phyloP scores from a whole-genome alignment of 2,888 invertebrate species.

The Lasioglossum vierecki region DNA sequence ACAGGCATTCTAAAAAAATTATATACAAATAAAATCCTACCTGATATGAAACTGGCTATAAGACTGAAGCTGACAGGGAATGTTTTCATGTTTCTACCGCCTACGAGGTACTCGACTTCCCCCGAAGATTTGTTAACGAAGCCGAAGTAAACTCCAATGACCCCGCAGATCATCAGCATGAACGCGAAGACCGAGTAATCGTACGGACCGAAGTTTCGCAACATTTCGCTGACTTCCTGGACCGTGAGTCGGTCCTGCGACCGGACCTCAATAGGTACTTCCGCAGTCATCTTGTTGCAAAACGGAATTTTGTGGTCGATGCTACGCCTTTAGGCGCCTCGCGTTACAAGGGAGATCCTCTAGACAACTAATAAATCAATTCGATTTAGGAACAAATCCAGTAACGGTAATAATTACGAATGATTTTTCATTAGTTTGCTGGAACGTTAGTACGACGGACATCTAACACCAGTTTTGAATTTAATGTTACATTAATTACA shows the following conservation, averaged over 20 bases:
- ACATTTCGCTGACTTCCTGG: constrained; percentile 84
- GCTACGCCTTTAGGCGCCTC: constrained; percentile 43
- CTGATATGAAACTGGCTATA: constrained; percentile 91
- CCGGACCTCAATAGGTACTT: constrained; percentile 65
- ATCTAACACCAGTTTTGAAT: not conserved
- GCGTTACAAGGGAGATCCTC: constrained; percentile 15
- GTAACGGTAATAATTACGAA: not conserved
- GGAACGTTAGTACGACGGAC: not conserved
- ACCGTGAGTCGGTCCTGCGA: constrained; percentile 81
- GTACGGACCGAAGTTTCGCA: constrained; percentile 89
- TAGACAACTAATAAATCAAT: constrained; percentile 3
- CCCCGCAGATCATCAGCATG: constrained; percentile 91
- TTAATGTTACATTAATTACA: not conserved
- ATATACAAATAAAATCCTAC: constrained; percentile 40
- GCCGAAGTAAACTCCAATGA: constrained; percentile 93
- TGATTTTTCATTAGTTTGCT: not conserved
- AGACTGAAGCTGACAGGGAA: constrained; percentile 94
- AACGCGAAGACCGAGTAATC: constrained; percentile 92
- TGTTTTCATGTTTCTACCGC: constrained; percentile 92
- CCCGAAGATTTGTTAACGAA: constrained; percentile 88
- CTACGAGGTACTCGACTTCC: constrained; percentile 91
- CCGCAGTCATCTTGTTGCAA: constrained; percentile 74
- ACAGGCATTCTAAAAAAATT: not conserved
- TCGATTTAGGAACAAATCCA: not conserved
- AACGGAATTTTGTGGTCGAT: constrained; percentile 67